Percentiles rank a stretch among this genome's conserved stretches.
Evolutionary conservation across 2,113 vertebrate species (phyloP).

Genomic region (Mystacornis crossleyi): DNA sequence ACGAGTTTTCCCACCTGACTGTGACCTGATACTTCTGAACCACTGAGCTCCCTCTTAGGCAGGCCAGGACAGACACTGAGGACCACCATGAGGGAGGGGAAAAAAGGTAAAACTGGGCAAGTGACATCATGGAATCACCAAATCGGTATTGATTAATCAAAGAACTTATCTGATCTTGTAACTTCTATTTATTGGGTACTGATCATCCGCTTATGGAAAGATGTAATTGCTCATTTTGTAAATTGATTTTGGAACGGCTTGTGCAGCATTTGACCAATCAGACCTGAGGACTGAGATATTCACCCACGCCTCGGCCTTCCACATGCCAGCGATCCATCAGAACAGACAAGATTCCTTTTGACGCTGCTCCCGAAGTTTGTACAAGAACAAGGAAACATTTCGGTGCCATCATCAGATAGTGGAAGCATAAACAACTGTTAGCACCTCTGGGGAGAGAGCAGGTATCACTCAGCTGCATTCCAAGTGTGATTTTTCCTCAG

Average conservation of each 20-base stretch:
- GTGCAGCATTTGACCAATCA: neutral
- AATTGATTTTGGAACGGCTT: neutral
- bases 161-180: neutral
- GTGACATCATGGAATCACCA: neutral
- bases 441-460: neutral
- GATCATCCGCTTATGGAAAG: neutral
- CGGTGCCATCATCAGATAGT: neutral
- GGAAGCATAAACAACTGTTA: neutral
- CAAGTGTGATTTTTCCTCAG: neutral
- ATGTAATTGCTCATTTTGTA: neutral
- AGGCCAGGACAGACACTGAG: neutral
- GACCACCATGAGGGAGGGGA: rapidly evolving
- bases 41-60: neutral
- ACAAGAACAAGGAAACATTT: neutral
- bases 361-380: neutral
- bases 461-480: neutral
- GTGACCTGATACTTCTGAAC: neutral
- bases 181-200: neutral
- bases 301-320: neutral
- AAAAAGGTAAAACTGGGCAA: neutral
- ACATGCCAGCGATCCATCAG: neutral
- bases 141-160: neutral
- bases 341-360: neutral
- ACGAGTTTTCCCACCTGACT: neutral
- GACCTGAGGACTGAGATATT: neutral